A percentile compares a stretch with the other conserved stretches of the same genome.
Conservation (phyloP, 1,140 invertebrate genomes). For the Aphis gossypii region DNA sequence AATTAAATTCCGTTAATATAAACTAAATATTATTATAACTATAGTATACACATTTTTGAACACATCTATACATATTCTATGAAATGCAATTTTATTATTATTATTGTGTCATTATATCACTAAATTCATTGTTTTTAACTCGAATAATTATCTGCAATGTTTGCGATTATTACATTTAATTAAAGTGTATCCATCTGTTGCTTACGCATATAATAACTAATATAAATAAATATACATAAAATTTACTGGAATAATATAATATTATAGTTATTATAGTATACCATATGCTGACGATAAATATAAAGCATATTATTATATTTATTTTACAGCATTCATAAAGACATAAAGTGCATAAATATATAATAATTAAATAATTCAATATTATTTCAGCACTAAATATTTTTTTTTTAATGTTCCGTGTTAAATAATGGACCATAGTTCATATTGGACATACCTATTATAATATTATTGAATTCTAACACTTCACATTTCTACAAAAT, state of each 20-base stretch:
- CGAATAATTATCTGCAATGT: neutral
- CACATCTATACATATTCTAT: neutral
- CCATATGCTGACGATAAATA: neutral
- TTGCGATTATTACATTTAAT: neutral
- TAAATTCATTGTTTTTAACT: neutral
- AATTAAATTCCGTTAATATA: neutral
- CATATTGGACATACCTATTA: neutral
- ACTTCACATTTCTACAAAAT: neutral
- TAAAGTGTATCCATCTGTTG: neutral
- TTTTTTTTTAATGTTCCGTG: neutral
- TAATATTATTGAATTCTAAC: neutral
- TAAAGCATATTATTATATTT: too few relatives aligned
- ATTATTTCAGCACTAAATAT: neutral
- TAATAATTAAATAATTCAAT: neutral
- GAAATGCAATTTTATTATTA: too few relatives aligned
- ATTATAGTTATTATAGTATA: too few relatives aligned
- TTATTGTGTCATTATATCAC: neutral
- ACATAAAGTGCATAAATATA: neutral
- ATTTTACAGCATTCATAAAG: neutral
- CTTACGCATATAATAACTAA: neutral
- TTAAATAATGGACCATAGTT: neutral
- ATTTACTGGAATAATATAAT: too few relatives aligned
- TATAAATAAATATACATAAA: too few relatives aligned
- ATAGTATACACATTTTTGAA: neutral
- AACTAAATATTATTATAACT: neutral